Evolutionary conservation across 2,888 invertebrate genomes (phyloP).

Genomic region (Nyleta sp.): DNA sequence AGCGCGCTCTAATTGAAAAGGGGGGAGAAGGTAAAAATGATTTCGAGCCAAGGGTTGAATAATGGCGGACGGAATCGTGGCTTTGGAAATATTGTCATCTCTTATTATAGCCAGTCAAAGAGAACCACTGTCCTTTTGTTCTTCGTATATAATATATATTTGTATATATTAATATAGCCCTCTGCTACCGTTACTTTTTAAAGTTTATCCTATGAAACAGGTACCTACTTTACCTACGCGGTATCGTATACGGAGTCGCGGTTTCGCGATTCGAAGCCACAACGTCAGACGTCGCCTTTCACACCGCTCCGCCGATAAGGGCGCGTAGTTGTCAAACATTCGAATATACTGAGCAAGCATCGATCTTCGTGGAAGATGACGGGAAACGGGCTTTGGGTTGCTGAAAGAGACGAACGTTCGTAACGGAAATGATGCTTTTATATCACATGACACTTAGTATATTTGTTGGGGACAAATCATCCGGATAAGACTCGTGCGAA

Average conservation of each 20-base stretch:
- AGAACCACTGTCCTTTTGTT: conserved; percentile 42
- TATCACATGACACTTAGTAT: conserved; percentile 63
- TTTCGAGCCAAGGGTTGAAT: conserved; percentile 32
- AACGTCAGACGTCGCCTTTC: conserved; percentile 79
- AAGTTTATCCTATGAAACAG: conserved; percentile 78
- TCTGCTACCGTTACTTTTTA: conserved; percentile 76
- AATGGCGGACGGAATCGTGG: conserved; percentile 69
- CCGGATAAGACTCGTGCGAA: conserved; percentile 44
- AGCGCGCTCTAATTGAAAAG: too few relatives aligned
- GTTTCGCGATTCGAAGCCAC: conserved; percentile 78
- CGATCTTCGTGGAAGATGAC: conserved; percentile 56
- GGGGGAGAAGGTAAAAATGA: conserved; percentile 1
- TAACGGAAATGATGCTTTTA: conserved; percentile 38
- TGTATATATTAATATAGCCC: conserved; percentile 78
- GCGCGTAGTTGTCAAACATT: conserved; percentile 39
- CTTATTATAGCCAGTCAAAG: conserved; percentile 72
- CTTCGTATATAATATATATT: conserved; percentile 62
- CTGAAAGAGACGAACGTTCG: conserved; percentile 22
- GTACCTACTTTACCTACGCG: conserved; percentile 82
- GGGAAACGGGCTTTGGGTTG: conserved; percentile 53
- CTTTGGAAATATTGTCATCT: conserved; percentile 78
- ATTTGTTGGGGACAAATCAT: conserved; percentile 53
- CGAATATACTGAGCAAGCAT: conserved; percentile 59
- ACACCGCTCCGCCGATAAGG: conserved; percentile 78
- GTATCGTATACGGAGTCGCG: conserved; percentile 82